phyloP scores from a whole-genome alignment of 1,140 invertebrate species.

The Muscidifurax raptorellus region DNA sequence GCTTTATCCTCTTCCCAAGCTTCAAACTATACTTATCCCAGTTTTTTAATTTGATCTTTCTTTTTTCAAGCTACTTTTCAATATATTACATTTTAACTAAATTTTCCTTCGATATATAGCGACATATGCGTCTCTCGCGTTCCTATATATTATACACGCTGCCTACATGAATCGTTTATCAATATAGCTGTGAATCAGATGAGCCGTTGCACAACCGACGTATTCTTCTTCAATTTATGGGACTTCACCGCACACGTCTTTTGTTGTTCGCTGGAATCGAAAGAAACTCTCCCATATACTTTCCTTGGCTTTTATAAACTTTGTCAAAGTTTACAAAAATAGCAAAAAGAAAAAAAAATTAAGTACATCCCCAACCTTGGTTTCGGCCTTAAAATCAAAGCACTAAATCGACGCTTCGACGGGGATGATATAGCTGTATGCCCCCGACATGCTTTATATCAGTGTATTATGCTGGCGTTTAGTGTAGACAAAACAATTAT shows the following conservation, averaged over 20 bases:
- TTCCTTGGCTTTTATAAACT: too few species aligned
- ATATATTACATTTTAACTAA: too few species aligned
- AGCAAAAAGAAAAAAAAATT: too few species aligned
- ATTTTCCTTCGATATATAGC: too few species aligned
- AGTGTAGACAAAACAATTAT: slow-evolving; percentile 10
- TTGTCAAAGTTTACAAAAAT: too few species aligned
- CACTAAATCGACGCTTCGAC: background rate
- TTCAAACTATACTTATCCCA: background rate
- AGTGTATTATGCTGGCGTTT: background rate
- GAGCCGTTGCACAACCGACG: background rate
- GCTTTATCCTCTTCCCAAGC: background rate
- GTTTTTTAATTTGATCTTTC: background rate
- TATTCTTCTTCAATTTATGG: background rate
- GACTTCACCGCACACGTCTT: background rate
- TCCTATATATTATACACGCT: too few species aligned
- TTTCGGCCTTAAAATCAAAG: background rate
- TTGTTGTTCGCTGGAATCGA: background rate
- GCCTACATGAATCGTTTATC: too few species aligned
- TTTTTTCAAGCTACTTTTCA: too few species aligned
- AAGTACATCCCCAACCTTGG: too few species aligned
- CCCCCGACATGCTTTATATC: too few species aligned
- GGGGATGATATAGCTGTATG: background rate
- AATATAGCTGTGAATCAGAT: too few species aligned
- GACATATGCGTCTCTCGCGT: too few species aligned
- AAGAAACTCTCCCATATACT: background rate